Evolutionary conservation across 2,797 vertebrate genomes (phyloP).

Genomic region (Coccyzus lansbergi): DNA sequence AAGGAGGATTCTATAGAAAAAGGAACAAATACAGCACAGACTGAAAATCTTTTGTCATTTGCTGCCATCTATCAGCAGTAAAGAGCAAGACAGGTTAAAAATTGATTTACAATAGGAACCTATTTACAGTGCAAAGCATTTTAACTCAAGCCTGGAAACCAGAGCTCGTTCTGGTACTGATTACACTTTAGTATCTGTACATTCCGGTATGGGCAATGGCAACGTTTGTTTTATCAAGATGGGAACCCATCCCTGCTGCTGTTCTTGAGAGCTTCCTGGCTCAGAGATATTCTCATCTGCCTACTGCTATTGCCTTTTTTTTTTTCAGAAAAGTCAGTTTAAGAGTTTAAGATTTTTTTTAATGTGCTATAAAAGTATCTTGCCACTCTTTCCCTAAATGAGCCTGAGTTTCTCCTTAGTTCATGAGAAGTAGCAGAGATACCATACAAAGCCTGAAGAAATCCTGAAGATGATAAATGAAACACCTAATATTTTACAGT

Average conservation of each 20-base stretch:
- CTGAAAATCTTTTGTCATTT: slow-evolving; percentile 1
- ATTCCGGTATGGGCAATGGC: background rate
- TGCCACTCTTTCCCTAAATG: background rate
- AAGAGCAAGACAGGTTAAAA: background rate
- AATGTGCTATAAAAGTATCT: background rate
- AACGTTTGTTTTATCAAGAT: background rate
- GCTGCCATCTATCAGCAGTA: slow-evolving; percentile 72
- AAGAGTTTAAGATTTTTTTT: background rate
- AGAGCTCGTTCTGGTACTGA: background rate
- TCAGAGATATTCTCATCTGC: background rate
- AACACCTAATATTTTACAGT: background rate
- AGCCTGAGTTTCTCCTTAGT: background rate
- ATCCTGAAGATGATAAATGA: background rate
- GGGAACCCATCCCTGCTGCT: background rate
- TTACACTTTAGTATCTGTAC: background rate
- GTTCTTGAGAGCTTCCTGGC: background rate
- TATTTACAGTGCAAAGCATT: background rate
- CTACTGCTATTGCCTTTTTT: background rate
- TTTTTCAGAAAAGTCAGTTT: background rate
- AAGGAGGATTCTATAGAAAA: background rate
- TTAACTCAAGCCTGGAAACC: background rate
- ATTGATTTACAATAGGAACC: background rate
- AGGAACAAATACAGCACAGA: background rate
- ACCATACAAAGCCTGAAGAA: background rate
- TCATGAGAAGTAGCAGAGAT: background rate